Evolutionary conservation across 2,797 vertebrate species (phyloP).

Genomic region (Myoxocephalus aenaeus): DNA sequence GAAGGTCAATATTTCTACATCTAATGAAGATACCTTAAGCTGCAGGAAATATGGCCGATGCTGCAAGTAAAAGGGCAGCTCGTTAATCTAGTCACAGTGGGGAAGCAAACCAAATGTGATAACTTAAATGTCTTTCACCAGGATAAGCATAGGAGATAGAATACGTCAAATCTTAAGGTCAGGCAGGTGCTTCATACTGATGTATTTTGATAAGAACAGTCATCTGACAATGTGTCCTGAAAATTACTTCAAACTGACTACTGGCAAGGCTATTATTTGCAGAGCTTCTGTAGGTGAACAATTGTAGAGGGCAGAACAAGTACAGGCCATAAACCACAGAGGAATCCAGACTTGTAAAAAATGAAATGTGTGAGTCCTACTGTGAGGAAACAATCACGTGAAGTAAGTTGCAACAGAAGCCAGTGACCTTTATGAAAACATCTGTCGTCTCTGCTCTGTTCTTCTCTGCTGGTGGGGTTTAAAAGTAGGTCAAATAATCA

Average conservation of each 20-base stretch:
- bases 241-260: constrained; percentile 58
- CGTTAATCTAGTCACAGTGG: constrained; percentile 86
- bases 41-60: constrained; percentile 84
- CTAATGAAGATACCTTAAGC: constrained; percentile 87
- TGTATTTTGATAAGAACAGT: constrained; percentile 68
- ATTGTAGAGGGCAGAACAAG: constrained; percentile 21
- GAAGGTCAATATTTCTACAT: constrained; percentile 88
- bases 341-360: constrained; percentile 22
- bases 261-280: constrained; percentile 58
- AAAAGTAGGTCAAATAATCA: constrained; percentile 55
- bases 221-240: constrained; percentile 59
- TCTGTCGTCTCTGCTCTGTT: constrained; percentile 41
- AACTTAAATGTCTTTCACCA: constrained; percentile 78
- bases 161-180: constrained; percentile 77
- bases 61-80: constrained; percentile 86
- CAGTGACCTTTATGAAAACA: constrained; percentile 65
- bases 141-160: constrained; percentile 75
- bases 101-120: constrained; percentile 75
- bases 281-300: constrained; percentile 20
- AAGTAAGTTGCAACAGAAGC: constrained; percentile 49
- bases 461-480: constrained; percentile 29
- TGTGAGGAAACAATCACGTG: constrained; percentile 61
- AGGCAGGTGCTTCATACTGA: constrained; percentile 70
- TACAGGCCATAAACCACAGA: constrained; percentile 7
- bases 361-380: constrained; percentile 29